These are phyloP conservation scores for Drosophila bunnanda DNA, from an alignment of 2,888 invertebrate genomes.

Conservation along the genomic window DNA sequence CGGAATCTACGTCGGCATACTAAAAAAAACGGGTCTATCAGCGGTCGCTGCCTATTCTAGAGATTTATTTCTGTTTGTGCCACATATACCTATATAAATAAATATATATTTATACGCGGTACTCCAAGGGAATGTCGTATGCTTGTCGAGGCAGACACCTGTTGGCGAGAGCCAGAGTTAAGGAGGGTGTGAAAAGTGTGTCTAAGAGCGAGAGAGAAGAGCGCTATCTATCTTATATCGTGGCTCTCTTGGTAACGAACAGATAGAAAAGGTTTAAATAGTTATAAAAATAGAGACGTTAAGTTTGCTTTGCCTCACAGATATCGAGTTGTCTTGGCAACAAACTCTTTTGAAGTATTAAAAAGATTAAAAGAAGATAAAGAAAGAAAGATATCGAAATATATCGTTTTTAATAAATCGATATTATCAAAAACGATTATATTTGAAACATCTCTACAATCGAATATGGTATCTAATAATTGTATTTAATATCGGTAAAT, in stretches of 20 bases:
- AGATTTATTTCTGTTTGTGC: slow-evolving; percentile 61
- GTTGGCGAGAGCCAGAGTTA: slow-evolving; percentile 15
- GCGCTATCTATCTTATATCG: neutral
- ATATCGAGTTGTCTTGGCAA: slow-evolving; percentile 20
- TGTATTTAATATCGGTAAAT: too few relatives aligned
- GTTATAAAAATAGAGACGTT: neutral
- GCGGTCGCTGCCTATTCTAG: slow-evolving; percentile 26
- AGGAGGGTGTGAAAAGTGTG: slow-evolving; percentile 26
- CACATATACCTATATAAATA: slow-evolving; percentile 27
- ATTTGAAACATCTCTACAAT: too few relatives aligned
- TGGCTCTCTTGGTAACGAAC: slow-evolving; percentile 9
- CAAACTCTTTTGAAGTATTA: neutral
- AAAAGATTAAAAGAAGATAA: neutral
- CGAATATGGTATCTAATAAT: too few relatives aligned
- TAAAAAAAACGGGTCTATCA: slow-evolving; percentile 51
- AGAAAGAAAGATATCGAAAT: too few relatives aligned
- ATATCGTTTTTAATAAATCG: too few relatives aligned
- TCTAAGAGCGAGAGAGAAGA: slow-evolving; percentile 1
- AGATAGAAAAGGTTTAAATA: neutral
- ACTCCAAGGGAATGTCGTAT: slow-evolving; percentile 32
- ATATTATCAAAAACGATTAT: too few relatives aligned
- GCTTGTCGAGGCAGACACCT: slow-evolving; percentile 25
- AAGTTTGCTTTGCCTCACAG: neutral
- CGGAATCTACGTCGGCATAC: slow-evolving; percentile 46
- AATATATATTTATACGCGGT: slow-evolving; percentile 23